Evolutionary conservation across 2,113 vertebrate genomes (phyloP).

Genomic region (rabbit (Oryctolagus cuniculus)): mOryCun1.1 NC_091445.1:38125001-38125500

Average conservation of each 20-base stretch:
- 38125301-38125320: neutral
- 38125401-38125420: slow-evolving; percentile 15
- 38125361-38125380: neutral
- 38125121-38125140: slow-evolving; percentile 33
- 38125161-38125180: slow-evolving; percentile 25
- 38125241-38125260: slow-evolving; percentile 10
- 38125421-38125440: slow-evolving; percentile 42
- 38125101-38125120: neutral
- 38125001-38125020: slow-evolving; percentile 43
- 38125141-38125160: slow-evolving; percentile 13
- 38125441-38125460: neutral
- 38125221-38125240: neutral
- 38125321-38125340: slow-evolving; percentile 3
- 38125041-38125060: neutral
- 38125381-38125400: slow-evolving; percentile 41
- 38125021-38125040: neutral
- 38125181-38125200: slow-evolving; percentile 2
- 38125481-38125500: neutral
- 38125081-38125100: neutral
- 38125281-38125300: neutral
- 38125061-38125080: neutral
- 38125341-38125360: slow-evolving; percentile 11
- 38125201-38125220: neutral
- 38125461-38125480: neutral
- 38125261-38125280: slow-evolving; percentile 23